phyloP scores from a whole-genome alignment of 92 coral and sea anemone species.

The Zoanthus solanderi region DNA sequence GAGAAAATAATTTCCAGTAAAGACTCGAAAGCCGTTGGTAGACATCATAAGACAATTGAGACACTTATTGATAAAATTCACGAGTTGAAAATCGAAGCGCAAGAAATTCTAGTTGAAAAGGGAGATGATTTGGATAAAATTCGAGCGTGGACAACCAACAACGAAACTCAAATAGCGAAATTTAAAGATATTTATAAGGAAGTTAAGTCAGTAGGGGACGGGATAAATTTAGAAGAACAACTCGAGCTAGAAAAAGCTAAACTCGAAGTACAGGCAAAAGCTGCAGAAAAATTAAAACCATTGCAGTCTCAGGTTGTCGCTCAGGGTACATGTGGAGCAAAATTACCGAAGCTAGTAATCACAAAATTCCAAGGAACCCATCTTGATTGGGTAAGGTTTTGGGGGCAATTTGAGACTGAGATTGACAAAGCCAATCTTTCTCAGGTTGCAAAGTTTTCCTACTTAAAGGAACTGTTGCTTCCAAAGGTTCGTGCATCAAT shows the following conservation, averaged over 20 bases:
- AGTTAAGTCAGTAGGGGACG: constrained; percentile 28
- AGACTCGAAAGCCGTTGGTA: constrained; percentile 52
- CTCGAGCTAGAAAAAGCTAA: constrained; percentile 32
- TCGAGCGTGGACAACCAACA: constrained; percentile 34
- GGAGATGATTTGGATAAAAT: constrained; percentile 34
- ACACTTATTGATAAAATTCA: constrained; percentile 48
- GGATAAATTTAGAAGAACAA: constrained; percentile 39
- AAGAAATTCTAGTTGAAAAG: constrained; percentile 41
- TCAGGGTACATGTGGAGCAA: constrained; percentile 1
- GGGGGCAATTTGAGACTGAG: constrained; percentile 61
- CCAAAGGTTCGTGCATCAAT: constrained; percentile 52
- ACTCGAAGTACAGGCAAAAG: constrained; percentile 5
- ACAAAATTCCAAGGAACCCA: constrained; percentile 60
- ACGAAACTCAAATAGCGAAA: constrained; percentile 39
- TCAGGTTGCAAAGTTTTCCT: constrained; percentile 55
- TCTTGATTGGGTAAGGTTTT: constrained; percentile 59
- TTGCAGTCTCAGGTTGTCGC: constrained; percentile 29
- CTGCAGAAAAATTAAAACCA: neutral
- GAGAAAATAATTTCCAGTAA: constrained; percentile 18
- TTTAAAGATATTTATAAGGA: constrained; percentile 38
- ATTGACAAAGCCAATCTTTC: constrained; percentile 41
- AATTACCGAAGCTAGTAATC: constrained; percentile 52
- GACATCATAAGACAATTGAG: constrained; percentile 55
- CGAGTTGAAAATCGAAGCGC: constrained; percentile 49
- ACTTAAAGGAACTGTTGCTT: constrained; percentile 47